Conservation (phyloP, 2,888 invertebrate genomes). For the Eupeodes latifasciatus region DNA sequence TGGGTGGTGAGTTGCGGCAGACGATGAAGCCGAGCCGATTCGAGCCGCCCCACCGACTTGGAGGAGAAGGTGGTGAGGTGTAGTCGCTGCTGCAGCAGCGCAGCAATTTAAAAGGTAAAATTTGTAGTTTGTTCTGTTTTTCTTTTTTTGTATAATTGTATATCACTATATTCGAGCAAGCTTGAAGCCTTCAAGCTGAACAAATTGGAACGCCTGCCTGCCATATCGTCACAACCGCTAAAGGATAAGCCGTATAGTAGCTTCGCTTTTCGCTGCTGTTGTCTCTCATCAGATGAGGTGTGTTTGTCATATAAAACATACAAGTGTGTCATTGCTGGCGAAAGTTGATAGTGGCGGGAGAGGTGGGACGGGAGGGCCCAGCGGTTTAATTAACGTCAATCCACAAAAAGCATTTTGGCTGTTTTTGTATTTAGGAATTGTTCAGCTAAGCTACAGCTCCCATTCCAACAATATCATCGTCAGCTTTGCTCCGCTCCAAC, state of each 20-base stretch:
- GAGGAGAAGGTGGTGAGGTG: conserved; percentile 4
- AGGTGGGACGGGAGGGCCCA: neutral
- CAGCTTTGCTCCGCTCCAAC: neutral
- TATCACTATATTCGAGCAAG: neutral
- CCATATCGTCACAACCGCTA: neutral
- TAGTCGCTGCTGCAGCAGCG: conserved; percentile 42
- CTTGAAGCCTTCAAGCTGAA: neutral
- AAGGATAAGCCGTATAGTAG: neutral
- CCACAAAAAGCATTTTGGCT: conserved; percentile 49
- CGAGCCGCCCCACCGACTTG: neutral
- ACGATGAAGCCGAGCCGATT: too few relatives aligned
- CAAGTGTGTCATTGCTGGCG: neutral
- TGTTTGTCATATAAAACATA: conserved; percentile 1
- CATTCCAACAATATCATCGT: conserved; percentile 3
- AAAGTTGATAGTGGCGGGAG: neutral
- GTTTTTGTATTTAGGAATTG: conserved; percentile 44
- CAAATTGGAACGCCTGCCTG: conserved; percentile 18
- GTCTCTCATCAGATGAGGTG: neutral
- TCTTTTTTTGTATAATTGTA: conserved; percentile 42
- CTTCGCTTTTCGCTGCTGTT: neutral
- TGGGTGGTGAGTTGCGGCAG: conserved; percentile 32
- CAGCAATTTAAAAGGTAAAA: conserved; percentile 41
- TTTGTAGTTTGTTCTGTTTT: conserved; percentile 16
- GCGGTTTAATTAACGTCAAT: conserved; percentile 68
- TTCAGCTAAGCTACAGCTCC: conserved; percentile 7